phyloP scores from a whole-genome alignment of 1,140 invertebrate genomes.

The Pinna nobilis region DNA sequence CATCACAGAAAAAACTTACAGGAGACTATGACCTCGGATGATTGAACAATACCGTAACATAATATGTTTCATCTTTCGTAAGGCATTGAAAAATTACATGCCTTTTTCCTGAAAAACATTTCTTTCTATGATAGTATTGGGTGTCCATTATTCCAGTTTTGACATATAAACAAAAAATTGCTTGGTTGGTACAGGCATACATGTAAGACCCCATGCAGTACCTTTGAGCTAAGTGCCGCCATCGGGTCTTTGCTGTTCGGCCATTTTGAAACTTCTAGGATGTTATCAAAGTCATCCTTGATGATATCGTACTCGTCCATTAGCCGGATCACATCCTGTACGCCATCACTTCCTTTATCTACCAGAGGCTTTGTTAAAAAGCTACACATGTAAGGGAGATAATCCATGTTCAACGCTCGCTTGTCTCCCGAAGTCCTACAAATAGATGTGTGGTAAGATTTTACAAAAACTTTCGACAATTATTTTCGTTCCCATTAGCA shows the following conservation, averaged over 20 bases:
- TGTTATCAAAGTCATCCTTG: slow-evolving; percentile 92
- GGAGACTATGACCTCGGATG: no score
- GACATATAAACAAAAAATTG: not conserved
- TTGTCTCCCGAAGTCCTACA: slow-evolving; percentile 70
- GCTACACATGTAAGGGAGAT: slow-evolving; percentile 83
- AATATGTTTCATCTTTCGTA: no score
- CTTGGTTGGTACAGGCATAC: no score
- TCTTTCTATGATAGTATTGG: no score
- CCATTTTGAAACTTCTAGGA: slow-evolving; percentile 91
- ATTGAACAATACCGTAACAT: no score
- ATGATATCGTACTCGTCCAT: slow-evolving; percentile 89
- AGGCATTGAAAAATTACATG: no score
- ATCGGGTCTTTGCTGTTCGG: slow-evolving; percentile 85
- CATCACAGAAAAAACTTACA: no score
- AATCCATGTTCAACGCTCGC: slow-evolving; percentile 79
- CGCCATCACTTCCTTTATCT: slow-evolving; percentile 80
- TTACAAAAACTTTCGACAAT: not conserved
- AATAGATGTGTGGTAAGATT: slow-evolving; percentile 4
- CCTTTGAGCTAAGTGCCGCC: slow-evolving; percentile 86
- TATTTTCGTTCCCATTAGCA: not conserved
- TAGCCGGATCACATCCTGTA: slow-evolving; percentile 83
- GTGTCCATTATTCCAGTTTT: not conserved
- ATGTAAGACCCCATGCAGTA: no score
- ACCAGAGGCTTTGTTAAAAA: slow-evolving; percentile 85
- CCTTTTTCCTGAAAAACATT: no score